phyloP scores from a whole-genome alignment of 2,888 invertebrate genomes.

The Nephrotoma appendiculata region DNA sequence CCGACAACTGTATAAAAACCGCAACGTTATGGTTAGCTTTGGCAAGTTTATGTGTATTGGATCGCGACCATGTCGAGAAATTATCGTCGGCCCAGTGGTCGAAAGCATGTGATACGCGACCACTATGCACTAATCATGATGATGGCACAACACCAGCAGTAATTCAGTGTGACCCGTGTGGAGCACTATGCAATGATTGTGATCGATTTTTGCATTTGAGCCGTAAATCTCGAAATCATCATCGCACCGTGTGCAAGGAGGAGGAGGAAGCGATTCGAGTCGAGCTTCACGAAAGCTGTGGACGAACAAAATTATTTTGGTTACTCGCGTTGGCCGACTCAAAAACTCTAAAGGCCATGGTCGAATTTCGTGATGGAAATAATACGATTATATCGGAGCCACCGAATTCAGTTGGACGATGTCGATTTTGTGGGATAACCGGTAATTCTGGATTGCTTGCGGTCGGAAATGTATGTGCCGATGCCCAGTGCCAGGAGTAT shows the following conservation, averaged over 20 bases:
- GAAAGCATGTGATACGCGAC: slow-evolving; percentile 44
- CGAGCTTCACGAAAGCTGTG: slow-evolving; percentile 94
- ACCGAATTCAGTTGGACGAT: slow-evolving; percentile 50
- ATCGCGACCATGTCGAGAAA: slow-evolving; percentile 76
- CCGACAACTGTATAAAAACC: slow-evolving; percentile 63
- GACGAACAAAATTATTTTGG: slow-evolving; percentile 92
- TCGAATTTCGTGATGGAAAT: slow-evolving; percentile 74
- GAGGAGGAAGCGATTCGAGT: slow-evolving; percentile 93
- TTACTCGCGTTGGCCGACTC: slow-evolving; percentile 85
- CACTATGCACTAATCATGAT: slow-evolving; percentile 91
- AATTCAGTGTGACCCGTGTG: slow-evolving; percentile 83
- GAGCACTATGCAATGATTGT: slow-evolving; percentile 89
- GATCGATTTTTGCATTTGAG: slow-evolving; percentile 91
- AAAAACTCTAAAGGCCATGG: slow-evolving; percentile 75
- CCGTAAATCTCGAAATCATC: slow-evolving; percentile 69
- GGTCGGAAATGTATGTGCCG: slow-evolving; percentile 86
- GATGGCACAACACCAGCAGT: slow-evolving; percentile 87
- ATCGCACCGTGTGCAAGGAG: slow-evolving; percentile 69
- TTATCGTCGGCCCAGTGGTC: slow-evolving; percentile 68
- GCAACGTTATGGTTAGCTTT: slow-evolving; percentile 85
- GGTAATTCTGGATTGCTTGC: slow-evolving; percentile 73
- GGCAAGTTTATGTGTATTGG: slow-evolving; percentile 84
- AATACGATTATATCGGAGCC: slow-evolving; percentile 33
- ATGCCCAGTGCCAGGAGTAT: slow-evolving; percentile 77
- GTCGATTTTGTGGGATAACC: slow-evolving; percentile 82